Base-by-base conservation (phyloP, 2,797 vertebrate genomes). In the Catostomus latipinnis region DNA sequence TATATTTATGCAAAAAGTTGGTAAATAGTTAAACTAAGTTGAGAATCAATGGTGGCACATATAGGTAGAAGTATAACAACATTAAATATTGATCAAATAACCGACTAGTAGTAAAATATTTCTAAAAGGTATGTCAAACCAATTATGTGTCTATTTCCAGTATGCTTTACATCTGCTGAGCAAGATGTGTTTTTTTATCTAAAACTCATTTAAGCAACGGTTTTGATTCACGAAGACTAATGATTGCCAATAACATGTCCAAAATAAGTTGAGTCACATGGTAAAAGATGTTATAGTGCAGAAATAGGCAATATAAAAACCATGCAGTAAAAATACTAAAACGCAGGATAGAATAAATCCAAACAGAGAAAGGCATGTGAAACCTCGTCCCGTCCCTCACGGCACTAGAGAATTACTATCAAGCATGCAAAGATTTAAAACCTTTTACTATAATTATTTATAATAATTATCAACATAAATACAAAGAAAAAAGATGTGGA, bases 351-450 rank as follows among this genome's bases (percentile, higher is more conserved):
- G 34, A 84, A 85, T 81, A 86, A 34, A 62, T 87, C 84, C 83
- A 89, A 91, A 90, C 89, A 91, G 89, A 90, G 89, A 90, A 88
- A 86, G 68, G 43, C 14, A 45, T 77, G 84, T 53, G 56, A 50
- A 0, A 49, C 65, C 84, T 56, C 14, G n/a, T 48, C 83, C 73
- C 34, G 2, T 34, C 45, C 69, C 61, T n/a, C 65, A 73, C 72
- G 1, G 62, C 10, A 13, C 7, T 75, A 76, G 52, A 80, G 10
- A 58, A 57, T 60, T 67, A 57, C 78, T 45, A 61, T 70, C 13
- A 76, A 54, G 60, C 66, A 77, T 14, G 74, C 61, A 84, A 14
- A 46, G 53, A 63, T 56, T 74, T 81, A n/a, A 68, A 74, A 43
- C 0, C 7, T 46, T 77, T 70, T 70, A 70, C 70, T 70, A 61